Percentiles rank a stretch among this genome's conserved stretches.
Conservation (phyloP, 2,113 vertebrate species). For the Oophaga pumilio region DNA sequence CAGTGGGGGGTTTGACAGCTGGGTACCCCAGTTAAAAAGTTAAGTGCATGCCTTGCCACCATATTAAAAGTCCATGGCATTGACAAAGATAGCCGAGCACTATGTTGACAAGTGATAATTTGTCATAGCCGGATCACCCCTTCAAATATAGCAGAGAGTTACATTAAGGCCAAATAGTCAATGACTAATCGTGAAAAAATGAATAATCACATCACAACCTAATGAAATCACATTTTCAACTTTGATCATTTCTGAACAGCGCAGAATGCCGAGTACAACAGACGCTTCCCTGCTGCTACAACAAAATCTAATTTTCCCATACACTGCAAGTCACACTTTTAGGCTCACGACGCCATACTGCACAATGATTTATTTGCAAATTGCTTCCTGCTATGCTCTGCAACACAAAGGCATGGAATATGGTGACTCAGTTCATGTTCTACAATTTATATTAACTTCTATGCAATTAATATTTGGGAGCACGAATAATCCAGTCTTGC, state of each 20-base stretch:
- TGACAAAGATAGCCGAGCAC: no score
- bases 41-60: no score
- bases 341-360: neutral
- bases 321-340: neutral
- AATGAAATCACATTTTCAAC: neutral
- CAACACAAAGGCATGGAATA: slow-evolving; percentile 30
- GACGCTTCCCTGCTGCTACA: neutral
- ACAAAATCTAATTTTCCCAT: slow-evolving; percentile 1
- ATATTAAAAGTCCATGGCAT: no score
- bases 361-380: slow-evolving; percentile 36
- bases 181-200: neutral
- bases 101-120: no score
- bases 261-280: neutral
- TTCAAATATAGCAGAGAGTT: no score
- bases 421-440: slow-evolving; percentile 18
- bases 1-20: no score
- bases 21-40: no score
- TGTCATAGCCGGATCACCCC: no score
- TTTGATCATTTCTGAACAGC: neutral
- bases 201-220: neutral
- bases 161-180: neutral
- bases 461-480: slow-evolving; percentile 33
- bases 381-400: slow-evolving; percentile 32
- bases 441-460: slow-evolving; percentile 42
- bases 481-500: slow-evolving; percentile 15